Evolutionary conservation across 2,113 vertebrate species (phyloP), one percentile per base, ranked within the genome.

Genomic region (Hipposideros armiger): DNA sequence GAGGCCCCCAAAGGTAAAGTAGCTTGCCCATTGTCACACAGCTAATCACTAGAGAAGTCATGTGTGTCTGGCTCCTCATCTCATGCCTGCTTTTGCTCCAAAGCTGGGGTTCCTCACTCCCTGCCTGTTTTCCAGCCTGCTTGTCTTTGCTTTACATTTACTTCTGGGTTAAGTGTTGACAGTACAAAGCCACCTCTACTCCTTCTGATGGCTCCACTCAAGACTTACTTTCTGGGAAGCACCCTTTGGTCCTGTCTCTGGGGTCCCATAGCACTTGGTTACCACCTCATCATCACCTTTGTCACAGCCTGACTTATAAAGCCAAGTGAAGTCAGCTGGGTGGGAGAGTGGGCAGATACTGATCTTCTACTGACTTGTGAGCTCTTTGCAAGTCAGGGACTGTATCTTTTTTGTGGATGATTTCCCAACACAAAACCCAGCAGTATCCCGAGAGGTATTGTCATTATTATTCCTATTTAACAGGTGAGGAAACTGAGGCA

Each of bases 1-100:
- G 47, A 87, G 80, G n/a, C 88, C 80, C 69, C 87, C 77, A 96
- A 90, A 90, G 81, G 42, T 87, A 70, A 76, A 92, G 78, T 58
- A 45, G 94, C 72, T 93, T 95, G 74, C 11, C 19, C 22, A 4
- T 70, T 36, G 64, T 94, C 86, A 91, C 56, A 56, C 22, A 84
- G 77, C 77, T 93, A 78, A 67, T 95, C 66, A 78, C 36, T 54
- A 26, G 40, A 50, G 22, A 95, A 92, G 82, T n/a, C 32, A 36
- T 58, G 80, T 62, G 56, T 70, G 16, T 58, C 26, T 45, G 54
- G 69, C 32, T 74, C 36, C 86, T n/a, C 60, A 89, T n/a, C 30
- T 83, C 66, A 7, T 3, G 76, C 52, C 36, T 95, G 73, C 66
- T 90, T 91, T 93, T 89, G 82, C 16, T 45, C 19, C 32, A 70